Conservation (phyloP, 2,113 vertebrate species). For the Pteropus alecto region DNA sequence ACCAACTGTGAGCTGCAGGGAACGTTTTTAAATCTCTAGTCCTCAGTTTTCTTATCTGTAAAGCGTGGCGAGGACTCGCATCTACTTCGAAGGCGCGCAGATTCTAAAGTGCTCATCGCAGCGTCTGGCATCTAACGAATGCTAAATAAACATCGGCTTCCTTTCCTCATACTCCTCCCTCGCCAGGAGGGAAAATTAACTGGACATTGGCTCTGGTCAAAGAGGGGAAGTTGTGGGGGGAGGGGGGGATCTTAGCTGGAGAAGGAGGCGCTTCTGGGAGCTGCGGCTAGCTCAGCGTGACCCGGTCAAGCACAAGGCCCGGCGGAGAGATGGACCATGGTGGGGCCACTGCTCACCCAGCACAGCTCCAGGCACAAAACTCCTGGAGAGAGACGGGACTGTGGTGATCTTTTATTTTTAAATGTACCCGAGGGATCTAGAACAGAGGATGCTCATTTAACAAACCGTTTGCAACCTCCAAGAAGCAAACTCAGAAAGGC, state of each 20-base stretch:
- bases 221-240: not conserved
- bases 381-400: not conserved
- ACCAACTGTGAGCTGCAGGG: not conserved
- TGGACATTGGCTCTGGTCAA: rapidly evolving
- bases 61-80: not conserved
- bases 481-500: not conserved
- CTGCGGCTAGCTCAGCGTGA: rapidly evolving
- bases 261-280: not conserved
- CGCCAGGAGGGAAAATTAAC: not conserved
- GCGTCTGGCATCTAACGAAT: not conserved
- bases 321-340: rapidly evolving
- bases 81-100: not conserved
- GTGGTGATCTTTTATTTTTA: not conserved
- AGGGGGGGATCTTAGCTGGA: not conserved
- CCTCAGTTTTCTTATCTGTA: not conserved
- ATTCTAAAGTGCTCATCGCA: not conserved
- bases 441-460: not conserved
- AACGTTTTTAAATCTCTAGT: not conserved
- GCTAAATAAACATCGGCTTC: not conserved
- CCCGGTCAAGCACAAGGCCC: not conserved
- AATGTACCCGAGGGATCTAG: not conserved
- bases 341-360: not conserved
- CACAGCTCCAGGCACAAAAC: not conserved
- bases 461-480: too few relatives aligned
- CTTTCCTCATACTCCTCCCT: not conserved